Conservation (phyloP, 2,797 vertebrate genomes). For the Lophius americanus region DNA sequence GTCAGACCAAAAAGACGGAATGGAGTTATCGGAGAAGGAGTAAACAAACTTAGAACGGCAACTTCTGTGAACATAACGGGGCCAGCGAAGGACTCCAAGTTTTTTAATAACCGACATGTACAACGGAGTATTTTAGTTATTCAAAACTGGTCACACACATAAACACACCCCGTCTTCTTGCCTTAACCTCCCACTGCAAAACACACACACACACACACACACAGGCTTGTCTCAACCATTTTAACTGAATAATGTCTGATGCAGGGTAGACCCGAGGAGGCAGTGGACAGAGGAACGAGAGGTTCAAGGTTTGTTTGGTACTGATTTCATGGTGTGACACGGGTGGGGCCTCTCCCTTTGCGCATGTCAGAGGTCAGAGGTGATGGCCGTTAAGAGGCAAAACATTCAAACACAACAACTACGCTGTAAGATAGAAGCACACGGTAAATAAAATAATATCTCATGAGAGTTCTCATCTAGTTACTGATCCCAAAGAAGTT, state of each 20-base stretch:
- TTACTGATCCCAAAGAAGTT: background rate
- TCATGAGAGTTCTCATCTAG: background rate
- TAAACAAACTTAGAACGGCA: no score
- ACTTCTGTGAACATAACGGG: no score
- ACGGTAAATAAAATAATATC: background rate
- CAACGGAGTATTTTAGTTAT: no score
- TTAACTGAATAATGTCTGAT: slow-evolving; percentile 26
- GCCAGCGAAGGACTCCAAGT: no score
- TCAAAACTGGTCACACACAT: slow-evolving; percentile 26
- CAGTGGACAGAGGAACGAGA: background rate
- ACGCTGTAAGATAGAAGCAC: background rate
- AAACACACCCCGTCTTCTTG: slow-evolving; percentile 26
- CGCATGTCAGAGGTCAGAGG: slow-evolving; percentile 39
- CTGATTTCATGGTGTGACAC: slow-evolving; percentile 33
- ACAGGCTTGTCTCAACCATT: slow-evolving; percentile 12
- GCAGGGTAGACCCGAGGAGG: slow-evolving; percentile 9
- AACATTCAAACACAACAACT: slow-evolving; percentile 39
- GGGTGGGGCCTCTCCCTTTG: slow-evolving; percentile 16
- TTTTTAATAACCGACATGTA: no score
- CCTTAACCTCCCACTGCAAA: slow-evolving; percentile 44
- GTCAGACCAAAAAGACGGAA: no score
- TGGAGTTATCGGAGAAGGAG: no score
- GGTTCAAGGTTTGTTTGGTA: slow-evolving; percentile 28
- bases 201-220: slow-evolving; percentile 9
- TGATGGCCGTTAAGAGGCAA: slow-evolving; percentile 41